Evolutionary conservation across 2,888 invertebrate genomes (phyloP), one percentile per base, ranked within the genome.

Genomic region (Calliopum simillimum): DNA sequence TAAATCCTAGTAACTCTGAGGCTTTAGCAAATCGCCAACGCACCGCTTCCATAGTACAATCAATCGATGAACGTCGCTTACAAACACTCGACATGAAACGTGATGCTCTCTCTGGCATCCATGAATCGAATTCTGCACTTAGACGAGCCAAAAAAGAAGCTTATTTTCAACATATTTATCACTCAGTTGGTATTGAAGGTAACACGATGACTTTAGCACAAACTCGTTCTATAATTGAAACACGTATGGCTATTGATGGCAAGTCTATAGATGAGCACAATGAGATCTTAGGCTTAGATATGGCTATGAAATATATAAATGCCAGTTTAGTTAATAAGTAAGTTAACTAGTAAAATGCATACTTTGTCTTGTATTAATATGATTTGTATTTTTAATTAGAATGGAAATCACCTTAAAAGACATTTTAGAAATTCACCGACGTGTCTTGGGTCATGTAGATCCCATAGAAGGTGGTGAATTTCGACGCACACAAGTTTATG

Each of bases 201-300:
- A 99, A 99, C 82, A 98, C 98, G 0, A 95, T 99, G 93, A 94
- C 95, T 3, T 88, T 99, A 53, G 92, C 94, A 23, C 96, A 99
- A 85, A 95, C 98, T 0, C 89, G 97, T 75, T 94, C 94, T 70
- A 92, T 99, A 73, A 88, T 99, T 23, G 98, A 99, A 87, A 98
- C 98, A 0, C 90, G 93, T 55, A 90, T 94, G 80, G 94, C 93
- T 0, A 93, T 97, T 1, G 91, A 91, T 64, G 95, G 96, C 0
- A 98, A 98, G 86, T 97, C 97, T 82, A 92, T 99, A 63, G 91
- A 95, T 77, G 99, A 99, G 81, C 99, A 99, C 84, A 98, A 98
- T 88, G 99, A 99, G 88, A 96, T 99, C 79, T 87, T 98, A 55
- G 96, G 96, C 41, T 88, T 99, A 82, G 98, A 99, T 86, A 91